Conservation (phyloP, 2,888 invertebrate species). For the Eupithecia pulchellata region DNA sequence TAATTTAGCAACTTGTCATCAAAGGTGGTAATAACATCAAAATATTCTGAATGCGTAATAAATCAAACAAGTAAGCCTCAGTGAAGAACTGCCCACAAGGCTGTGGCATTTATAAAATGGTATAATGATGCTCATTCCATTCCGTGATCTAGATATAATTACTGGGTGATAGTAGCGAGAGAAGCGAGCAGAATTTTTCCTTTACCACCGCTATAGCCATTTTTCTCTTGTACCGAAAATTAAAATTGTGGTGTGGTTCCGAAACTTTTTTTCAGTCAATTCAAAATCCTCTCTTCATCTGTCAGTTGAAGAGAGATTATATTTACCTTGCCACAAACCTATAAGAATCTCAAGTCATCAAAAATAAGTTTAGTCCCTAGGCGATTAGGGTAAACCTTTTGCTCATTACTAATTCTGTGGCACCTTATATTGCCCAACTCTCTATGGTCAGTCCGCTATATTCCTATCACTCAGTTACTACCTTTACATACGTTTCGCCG, state of each 20-base stretch:
- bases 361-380: too few species aligned
- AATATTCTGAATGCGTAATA: not conserved
- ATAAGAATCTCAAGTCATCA: too few species aligned
- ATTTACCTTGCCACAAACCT: too few species aligned
- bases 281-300: too few species aligned
- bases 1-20: not conserved
- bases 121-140: constrained; percentile 48
- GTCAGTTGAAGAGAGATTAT: too few species aligned
- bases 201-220: not conserved
- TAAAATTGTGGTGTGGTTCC: not conserved
- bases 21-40: not conserved
- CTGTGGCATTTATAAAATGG: constrained; percentile 59
- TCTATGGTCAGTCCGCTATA: constrained; percentile 3
- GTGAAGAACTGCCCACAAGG: constrained; percentile 51
- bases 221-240: too few species aligned
- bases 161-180: constrained; percentile 15
- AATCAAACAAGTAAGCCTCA: not conserved
- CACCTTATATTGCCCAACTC: not conserved
- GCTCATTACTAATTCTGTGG: not conserved
- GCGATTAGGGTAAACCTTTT: too few species aligned
- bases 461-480: not conserved
- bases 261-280: too few species aligned
- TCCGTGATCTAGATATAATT: constrained; percentile 57
- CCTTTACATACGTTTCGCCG: not conserved
- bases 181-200: constrained; percentile 18